These are phyloP conservation scores for Orius laevigatus DNA, from an alignment of 1,140 invertebrate species.

Conservation along the genomic window DNA sequence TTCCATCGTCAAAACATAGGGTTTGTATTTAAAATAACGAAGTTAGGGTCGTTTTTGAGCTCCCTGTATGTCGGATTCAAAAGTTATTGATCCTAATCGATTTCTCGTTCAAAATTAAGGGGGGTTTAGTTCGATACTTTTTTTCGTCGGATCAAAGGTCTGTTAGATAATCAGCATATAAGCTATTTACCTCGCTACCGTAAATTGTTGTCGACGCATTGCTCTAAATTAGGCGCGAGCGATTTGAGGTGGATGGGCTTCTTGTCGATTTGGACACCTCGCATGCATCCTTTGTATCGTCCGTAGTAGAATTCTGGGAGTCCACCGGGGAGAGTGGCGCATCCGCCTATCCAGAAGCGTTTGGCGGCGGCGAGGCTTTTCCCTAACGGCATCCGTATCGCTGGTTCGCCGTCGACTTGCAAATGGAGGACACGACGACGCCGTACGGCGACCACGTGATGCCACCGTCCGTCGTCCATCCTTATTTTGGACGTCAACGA, in stretches of 20 bases:
- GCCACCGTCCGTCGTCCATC: constrained; percentile 58
- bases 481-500: constrained; percentile 2
- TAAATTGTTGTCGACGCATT: constrained; percentile 1
- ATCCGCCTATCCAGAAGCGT: constrained; percentile 44
- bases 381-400: constrained; percentile 42
- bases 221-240: background rate
- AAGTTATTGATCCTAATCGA: too few species aligned
- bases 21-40: too few species aligned
- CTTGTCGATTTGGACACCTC: constrained; percentile 12
- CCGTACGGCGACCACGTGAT: constrained; percentile 45
- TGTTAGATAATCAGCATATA: too few species aligned
- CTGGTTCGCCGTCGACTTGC: constrained; percentile 46
- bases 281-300: constrained; percentile 16
- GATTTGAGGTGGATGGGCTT: constrained; percentile 9
- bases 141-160: too few species aligned
- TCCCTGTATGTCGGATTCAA: too few species aligned
- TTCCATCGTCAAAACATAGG: too few species aligned
- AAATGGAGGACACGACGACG: constrained; percentile 48
- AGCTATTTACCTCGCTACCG: constrained; percentile 4
- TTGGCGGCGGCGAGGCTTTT: constrained; percentile 50
- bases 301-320: constrained; percentile 16
- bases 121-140: too few species aligned
- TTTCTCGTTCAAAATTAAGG: too few species aligned
- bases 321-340: constrained; percentile 11
- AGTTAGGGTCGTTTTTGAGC: too few species aligned